Base-by-base conservation (phyloP, 1,140 invertebrate species). In the Anastrepha ludens region DNA sequence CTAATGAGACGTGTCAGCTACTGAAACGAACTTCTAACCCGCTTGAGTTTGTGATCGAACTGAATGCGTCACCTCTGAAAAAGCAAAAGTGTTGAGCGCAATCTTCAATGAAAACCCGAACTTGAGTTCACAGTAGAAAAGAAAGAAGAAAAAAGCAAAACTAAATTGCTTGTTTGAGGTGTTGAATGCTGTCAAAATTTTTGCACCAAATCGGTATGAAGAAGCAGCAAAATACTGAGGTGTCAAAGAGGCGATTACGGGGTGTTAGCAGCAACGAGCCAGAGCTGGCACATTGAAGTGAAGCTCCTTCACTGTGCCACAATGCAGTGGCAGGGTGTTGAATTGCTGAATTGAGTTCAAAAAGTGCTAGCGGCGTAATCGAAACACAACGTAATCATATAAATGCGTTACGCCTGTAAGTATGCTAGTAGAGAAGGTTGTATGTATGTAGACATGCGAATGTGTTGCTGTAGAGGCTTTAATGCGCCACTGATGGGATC, bases 401-500 rank as follows among this genome's bases (percentile, higher is more conserved):
- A 81, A 81, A 81, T 81, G 74, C 44, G 74, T 81, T 58, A 81
- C 74, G 74, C 74, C 74, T 55, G 7, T 55, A 81, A 81, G 47
- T 81, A 81, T 81, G 74, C 74, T 58, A 81, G 44, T 44, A 50
- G 44, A 29, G 29, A 4, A 20, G 3, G n/a, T 9, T 7, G 44
- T 20, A 29, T n/a, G 8, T 17, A n/a, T 11, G 17, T 47, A 29
- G 44, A 41, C 8, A 9, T 29, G 9, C 55, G 3, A 55, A 47
- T 20, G 67, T 17, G 44, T 39, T 74, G 41, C 29, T 55, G 78
- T 64, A 44, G 3, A 13, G 86, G 41, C 59, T 62, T 62, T 87
- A 87, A 87, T 87, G 86, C 64, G 86, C 50, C 86, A 67, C 86
- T 87, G 86, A 87, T 87, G 64, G 64, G 47, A 87, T 87, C 86